A percentile compares a stretch with the other conserved stretches of the same genome.
Evolutionary conservation across 2,113 vertebrate genomes (phyloP).

Genomic region (Jacana jacana): DNA sequence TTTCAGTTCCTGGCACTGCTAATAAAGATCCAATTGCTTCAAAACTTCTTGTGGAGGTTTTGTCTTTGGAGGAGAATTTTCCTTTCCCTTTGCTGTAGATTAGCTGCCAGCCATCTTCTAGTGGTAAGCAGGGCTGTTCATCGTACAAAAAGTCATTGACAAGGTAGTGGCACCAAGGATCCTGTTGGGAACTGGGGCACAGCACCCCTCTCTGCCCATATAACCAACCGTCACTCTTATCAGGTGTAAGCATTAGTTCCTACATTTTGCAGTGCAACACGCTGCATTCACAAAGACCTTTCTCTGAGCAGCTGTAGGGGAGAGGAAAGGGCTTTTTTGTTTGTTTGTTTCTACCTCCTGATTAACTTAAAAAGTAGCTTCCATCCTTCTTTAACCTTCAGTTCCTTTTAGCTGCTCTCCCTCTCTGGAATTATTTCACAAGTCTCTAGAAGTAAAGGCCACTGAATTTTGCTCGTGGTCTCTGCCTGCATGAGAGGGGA

Average conservation of each 20-base stretch:
- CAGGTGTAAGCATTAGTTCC: background rate
- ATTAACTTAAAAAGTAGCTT: background rate
- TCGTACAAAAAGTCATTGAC: background rate
- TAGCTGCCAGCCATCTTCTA: background rate
- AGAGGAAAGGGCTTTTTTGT: background rate
- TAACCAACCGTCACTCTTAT: background rate
- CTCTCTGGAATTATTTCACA: background rate
- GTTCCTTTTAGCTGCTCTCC: background rate
- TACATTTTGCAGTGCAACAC: background rate
- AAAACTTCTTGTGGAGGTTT: background rate
- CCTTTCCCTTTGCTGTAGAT: background rate
- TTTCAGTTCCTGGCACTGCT: background rate
- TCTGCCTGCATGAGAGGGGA: background rate
- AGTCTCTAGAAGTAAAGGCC: background rate
- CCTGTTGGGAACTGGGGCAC: background rate
- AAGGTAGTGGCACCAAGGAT: background rate
- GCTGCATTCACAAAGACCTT: background rate
- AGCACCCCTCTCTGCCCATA: background rate
- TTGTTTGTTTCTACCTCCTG: background rate
- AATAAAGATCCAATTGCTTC: background rate
- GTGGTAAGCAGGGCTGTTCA: background rate
- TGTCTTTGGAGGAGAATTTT: background rate
- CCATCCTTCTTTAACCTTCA: background rate
- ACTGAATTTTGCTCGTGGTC: background rate
- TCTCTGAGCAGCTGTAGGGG: background rate